Evolutionary conservation across 1,140 invertebrate species (phyloP).

Genomic region (Drosophila fuyamai): DNA sequence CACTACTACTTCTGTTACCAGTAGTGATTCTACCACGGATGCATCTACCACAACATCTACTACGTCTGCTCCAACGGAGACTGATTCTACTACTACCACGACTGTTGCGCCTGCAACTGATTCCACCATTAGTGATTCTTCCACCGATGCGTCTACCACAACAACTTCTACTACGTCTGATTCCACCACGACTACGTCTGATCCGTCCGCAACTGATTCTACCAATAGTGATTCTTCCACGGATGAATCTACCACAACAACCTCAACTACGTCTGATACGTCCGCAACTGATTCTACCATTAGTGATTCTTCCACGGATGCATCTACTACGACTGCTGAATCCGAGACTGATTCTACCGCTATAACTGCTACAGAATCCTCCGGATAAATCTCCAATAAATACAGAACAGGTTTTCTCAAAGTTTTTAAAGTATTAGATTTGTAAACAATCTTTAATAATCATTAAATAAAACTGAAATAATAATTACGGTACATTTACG

Average conservation of each 20-base stretch:
- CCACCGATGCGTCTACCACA: not conserved
- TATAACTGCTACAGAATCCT: not conserved
- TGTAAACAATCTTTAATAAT: slow-evolving; percentile 21
- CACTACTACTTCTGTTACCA: not conserved
- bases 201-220: not conserved
- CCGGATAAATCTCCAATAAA: too few relatives aligned
- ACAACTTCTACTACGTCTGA: not conserved
- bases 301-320: not conserved
- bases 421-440: not conserved
- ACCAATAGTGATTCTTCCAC: not conserved
- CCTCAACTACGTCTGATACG: not conserved
- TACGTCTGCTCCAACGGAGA: not conserved
- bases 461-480: slow-evolving; percentile 10
- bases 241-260: not conserved
- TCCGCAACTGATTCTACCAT: not conserved
- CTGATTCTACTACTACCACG: too few relatives aligned
- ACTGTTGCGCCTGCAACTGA: not conserved
- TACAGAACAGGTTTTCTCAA: too few relatives aligned
- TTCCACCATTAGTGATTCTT: not conserved
- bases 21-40: not conserved
- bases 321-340: not conserved
- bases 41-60: not conserved
- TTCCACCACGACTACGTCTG: not conserved
- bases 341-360: not conserved
- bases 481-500: slow-evolving; percentile 10